phyloP scores from a whole-genome alignment of 2,888 invertebrate genomes.

The Cosmorhoe ocellata region DNA sequence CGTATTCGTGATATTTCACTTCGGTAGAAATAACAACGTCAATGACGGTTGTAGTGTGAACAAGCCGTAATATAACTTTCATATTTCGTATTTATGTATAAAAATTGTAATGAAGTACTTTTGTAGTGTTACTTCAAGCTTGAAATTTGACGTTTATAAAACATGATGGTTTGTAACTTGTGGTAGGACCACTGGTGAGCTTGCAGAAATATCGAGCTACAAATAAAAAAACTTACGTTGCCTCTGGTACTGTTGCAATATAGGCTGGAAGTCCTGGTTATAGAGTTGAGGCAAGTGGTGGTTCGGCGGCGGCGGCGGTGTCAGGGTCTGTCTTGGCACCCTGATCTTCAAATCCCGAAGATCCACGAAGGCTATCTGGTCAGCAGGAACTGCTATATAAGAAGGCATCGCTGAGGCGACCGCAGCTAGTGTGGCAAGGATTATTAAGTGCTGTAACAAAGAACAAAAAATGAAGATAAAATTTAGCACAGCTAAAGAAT shows the following conservation, averaged over 20 bases:
- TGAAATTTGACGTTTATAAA: no score
- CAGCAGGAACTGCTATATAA: constrained; percentile 84
- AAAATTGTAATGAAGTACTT: no score
- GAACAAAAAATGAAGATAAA: background rate
- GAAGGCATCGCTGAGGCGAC: constrained; percentile 74
- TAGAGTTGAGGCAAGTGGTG: constrained; percentile 49
- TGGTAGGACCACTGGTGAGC: no score
- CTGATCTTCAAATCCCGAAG: constrained; percentile 64
- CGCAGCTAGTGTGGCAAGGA: constrained; percentile 54
- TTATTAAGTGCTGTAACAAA: constrained; percentile 55
- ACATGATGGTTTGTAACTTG: no score
- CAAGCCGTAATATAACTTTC: no score
- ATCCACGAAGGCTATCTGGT: constrained; percentile 83
- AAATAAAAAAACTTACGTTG: constrained; percentile 54
- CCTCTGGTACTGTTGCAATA: constrained; percentile 56
- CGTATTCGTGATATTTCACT: no score
- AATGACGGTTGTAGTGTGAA: no score
- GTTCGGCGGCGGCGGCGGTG: constrained; percentile 49
- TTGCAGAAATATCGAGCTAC: background rate
- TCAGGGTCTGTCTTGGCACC: constrained; percentile 65
- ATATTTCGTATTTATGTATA: no score
- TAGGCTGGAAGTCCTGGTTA: constrained; percentile 60
- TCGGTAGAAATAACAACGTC: no score
- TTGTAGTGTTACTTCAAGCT: no score
- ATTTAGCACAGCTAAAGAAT: no score